Evolutionary conservation across 1,140 invertebrate species (phyloP).

Genomic region (Oscheius sp.): DNA sequence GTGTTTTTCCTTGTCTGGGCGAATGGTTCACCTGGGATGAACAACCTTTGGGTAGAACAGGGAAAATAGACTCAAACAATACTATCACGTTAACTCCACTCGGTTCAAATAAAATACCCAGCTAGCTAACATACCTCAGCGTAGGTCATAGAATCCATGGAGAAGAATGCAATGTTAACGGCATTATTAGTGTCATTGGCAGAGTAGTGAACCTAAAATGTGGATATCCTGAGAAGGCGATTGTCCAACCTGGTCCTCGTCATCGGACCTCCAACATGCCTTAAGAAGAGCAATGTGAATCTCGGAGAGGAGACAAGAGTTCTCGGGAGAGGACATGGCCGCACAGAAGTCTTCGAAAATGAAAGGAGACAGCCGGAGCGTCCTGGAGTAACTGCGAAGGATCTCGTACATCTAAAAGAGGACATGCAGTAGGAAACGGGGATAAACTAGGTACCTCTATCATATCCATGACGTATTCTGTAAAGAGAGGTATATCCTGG

Average conservation of each 20-base stretch:
- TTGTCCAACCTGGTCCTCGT: constrained; percentile 33
- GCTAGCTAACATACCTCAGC: constrained; percentile 29
- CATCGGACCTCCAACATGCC: constrained; percentile 28
- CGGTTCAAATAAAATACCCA: no score
- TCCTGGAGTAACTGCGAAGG: constrained; percentile 25
- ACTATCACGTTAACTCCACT: no score
- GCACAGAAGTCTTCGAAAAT: constrained; percentile 41
- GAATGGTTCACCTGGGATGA: no score
- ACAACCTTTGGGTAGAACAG: no score
- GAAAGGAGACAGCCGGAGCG: constrained; percentile 35
- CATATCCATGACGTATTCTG: constrained; percentile 3
- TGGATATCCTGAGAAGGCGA: constrained; percentile 15
- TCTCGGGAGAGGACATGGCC: constrained; percentile 29
- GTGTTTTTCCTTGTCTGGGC: no score
- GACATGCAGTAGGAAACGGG: not conserved
- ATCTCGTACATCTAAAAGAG: constrained; percentile 41
- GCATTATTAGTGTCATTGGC: constrained; percentile 33
- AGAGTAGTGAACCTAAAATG: constrained; percentile 28
- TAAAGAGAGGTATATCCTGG: constrained; percentile 13
- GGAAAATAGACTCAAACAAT: no score
- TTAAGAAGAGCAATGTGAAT: constrained; percentile 38
- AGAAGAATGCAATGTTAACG: constrained; percentile 24
- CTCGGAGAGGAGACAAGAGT: constrained; percentile 33
- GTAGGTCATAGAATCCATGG: constrained; percentile 37
- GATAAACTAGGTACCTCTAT: constrained; percentile 21